Conservation (phyloP, 2,888 invertebrate genomes). For the Acholoe squamosa region DNA sequence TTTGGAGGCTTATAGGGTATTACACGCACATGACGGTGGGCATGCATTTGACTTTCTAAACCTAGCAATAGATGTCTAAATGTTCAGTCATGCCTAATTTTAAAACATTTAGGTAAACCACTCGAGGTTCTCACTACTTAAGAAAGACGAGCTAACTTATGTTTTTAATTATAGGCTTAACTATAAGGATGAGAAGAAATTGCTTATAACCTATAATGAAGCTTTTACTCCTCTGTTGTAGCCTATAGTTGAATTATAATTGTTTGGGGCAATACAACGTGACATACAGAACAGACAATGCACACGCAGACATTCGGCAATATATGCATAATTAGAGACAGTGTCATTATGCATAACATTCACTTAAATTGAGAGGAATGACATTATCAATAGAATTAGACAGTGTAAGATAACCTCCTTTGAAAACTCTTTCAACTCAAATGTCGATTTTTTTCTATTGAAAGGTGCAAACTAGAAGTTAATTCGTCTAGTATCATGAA, state of each 20-base stretch:
- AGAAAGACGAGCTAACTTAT: too few species aligned
- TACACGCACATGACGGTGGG: not conserved
- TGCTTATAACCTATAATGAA: too few species aligned
- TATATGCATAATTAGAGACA: not conserved
- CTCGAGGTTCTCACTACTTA: not conserved
- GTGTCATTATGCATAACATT: not conserved
- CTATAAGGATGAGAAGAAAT: too few species aligned
- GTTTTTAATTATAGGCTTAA: too few species aligned
- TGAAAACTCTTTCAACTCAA: too few species aligned
- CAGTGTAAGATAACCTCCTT: too few species aligned
- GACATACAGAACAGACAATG: not conserved
- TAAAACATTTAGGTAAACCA: not conserved
- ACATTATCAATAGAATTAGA: too few species aligned
- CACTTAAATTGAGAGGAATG: not conserved
- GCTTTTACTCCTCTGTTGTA: too few species aligned
- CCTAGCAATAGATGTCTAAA: not conserved
- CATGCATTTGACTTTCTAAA: not conserved
- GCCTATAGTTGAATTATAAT: too few species aligned
- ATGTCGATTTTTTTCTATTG: too few species aligned
- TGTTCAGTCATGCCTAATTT: not conserved
- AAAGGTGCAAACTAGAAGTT: not conserved
- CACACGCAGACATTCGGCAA: not conserved
- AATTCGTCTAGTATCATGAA: not conserved
- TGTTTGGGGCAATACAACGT: not conserved
- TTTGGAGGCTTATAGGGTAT: not conserved